Evolutionary conservation across 2,888 invertebrate genomes (phyloP).

Genomic region (Macropis europaea): DNA sequence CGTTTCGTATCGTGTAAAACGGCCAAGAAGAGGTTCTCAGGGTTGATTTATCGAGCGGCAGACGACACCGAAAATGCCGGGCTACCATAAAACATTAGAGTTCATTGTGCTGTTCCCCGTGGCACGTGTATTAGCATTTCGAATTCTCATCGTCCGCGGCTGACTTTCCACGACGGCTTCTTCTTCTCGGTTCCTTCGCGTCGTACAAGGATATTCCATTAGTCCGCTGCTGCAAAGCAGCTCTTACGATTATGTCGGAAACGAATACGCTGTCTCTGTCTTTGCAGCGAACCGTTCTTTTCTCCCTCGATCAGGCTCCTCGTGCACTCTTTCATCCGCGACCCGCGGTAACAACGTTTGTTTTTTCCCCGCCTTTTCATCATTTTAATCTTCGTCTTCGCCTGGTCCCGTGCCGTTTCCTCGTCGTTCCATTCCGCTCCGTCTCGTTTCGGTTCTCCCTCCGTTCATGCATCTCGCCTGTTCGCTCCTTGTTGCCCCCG

Average conservation of each 20-base stretch:
- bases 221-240: constrained; percentile 37
- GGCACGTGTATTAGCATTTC: constrained; percentile 49
- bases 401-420: not conserved
- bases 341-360: not conserved
- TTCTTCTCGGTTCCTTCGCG: constrained; percentile 27
- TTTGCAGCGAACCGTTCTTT: not conserved
- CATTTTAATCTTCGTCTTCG: not conserved
- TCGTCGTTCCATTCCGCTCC: not conserved
- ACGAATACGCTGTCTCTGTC: constrained; percentile 12
- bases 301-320: not conserved
- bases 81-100: constrained; percentile 16
- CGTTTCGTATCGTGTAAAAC: too few relatives aligned
- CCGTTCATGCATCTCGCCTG: not conserved
- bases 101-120: constrained; percentile 35
- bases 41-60: too few relatives aligned
- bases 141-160: constrained; percentile 46
- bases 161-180: constrained; percentile 34
- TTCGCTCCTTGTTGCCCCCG: too few relatives aligned
- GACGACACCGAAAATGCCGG: constrained; percentile 20
- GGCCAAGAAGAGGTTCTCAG: too few relatives aligned
- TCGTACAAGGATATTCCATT: constrained; percentile 60
- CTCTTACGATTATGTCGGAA: constrained; percentile 55
- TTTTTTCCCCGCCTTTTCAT: not conserved
- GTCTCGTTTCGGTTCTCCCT: too few relatives aligned
- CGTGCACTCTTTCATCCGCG: not conserved